Base-by-base conservation (phyloP, 1,140 invertebrate genomes). In the Neodiprion virginianus region DNA sequence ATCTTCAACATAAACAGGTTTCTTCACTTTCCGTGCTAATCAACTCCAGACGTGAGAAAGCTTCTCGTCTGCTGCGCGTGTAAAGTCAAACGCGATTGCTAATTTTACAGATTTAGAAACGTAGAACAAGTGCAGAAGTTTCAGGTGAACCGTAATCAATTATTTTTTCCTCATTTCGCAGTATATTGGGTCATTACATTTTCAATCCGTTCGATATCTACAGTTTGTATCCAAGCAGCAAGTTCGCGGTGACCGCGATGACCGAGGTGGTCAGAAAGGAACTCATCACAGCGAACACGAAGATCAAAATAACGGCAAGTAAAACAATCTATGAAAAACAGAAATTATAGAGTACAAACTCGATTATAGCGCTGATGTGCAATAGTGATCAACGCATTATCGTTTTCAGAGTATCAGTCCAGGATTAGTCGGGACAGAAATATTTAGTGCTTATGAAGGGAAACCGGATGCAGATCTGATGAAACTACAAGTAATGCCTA, bases 1-100 rank as follows among this genome's bases (percentile, higher is more conserved):
- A 91, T 95, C 28, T 88, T 95, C 47, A 90, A 93, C 70, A 89
- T 95, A 2, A 94, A 92, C 82, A 94, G 92, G 91, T 92, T 40
- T 5, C 28, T 40, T 40, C 28, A 40, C 28, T 40, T 28, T 40
- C 5, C 28, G 28, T 40, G 28, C 28, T 5, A 40, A 40, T 40
- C 1, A 4, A 40, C 5, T 5, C 1, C 28, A 40, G 28, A 40
- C 28, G 28, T 40, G 28, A 40, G 28, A 40, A 40, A 2, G 28
- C 28, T 40, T 40, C 28, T 40, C 28, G 28, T 40, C 28, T 40
- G 28, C 28, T 40, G 28, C 28, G 28, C 28, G 28, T 40, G 2
- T 91, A 74, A 7, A 40, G 2, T 74, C 69, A 17, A 17, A 8
- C 11, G 8, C 53, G 53, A 61, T 14, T 14, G 28, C 53, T 61